Evolutionary conservation across 2,888 invertebrate genomes (phyloP), one percentile per base, ranked within the genome.

Genomic region (Latrodectus hesperus): DNA sequence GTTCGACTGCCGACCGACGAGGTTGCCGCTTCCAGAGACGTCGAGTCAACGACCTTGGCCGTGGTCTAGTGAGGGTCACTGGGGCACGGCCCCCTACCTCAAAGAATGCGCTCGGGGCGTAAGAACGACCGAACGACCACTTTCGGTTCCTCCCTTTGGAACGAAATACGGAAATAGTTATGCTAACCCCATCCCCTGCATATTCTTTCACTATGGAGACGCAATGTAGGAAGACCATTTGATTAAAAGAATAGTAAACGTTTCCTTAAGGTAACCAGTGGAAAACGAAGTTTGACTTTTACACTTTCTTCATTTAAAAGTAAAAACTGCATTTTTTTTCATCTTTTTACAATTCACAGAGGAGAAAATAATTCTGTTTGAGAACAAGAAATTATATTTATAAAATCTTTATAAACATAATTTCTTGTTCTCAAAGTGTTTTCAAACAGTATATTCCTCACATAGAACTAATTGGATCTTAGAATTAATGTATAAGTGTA

Each of bases 21-120:
- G 65, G 9, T 64, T 49, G 9, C 38, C 16, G 14, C 38, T 16
- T 26, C 11, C 60, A 14, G 22, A n/a, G 16, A 11, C 12, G 72
- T 17, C 26, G 68, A 85, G 84, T 85, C 84, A 85, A 79, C 79
- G 70, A 85, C 84, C 84, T 85, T 85, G 84, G 75, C 79, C 73
- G 84, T 68, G 73, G 78, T 74, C 75, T 68, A 67, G 38, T 84
- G 68, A 77, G 74, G 84, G 84, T 85, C 60, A 85, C 84, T 85
- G 79, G 79, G 84, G 79, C 84, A 53, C 74, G 70, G 38, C 38
- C 38, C 38, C 82, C 77, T 77, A 51, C 77, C 77, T 26, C 53
- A 26, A 17, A 64, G 83, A 83, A 83, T 83, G 38, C 76, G 60
- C 76, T 75, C 38, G 9, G 52, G 76, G 83, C 70, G 53, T 64